phyloP scores from a whole-genome alignment of 35 echinoderm and acorn worm genomes.

The Eucidaris tribuloides region DNA sequence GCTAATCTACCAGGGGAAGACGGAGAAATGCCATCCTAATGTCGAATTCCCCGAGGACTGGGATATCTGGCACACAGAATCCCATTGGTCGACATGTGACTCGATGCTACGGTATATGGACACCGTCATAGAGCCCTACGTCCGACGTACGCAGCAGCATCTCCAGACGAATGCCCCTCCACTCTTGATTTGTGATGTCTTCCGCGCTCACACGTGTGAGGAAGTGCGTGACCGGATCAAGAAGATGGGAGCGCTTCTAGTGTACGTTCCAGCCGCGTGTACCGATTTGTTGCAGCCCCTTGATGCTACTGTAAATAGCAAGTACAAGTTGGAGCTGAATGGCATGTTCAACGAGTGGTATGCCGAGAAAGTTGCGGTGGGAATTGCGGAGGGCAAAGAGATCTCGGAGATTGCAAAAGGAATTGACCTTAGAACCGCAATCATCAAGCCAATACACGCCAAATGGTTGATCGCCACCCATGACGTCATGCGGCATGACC shows the following conservation, averaged over 20 bases:
- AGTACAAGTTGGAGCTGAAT: conserved; percentile 7
- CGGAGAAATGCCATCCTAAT: conserved; percentile 36
- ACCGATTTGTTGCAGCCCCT: conserved; percentile 34
- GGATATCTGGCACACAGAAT: conserved; percentile 38
- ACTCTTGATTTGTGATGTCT: conserved; percentile 48
- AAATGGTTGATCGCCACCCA: conserved; percentile 19
- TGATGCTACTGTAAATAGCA: conserved; percentile 10
- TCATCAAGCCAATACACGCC: conserved; percentile 27
- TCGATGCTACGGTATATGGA: conserved; percentile 41
- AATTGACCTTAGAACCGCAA: neutral
- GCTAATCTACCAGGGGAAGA: conserved; percentile 54
- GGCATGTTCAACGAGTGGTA: conserved; percentile 19
- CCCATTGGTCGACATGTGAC: conserved; percentile 17
- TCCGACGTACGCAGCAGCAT: neutral
- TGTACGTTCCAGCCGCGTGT: conserved; percentile 24
- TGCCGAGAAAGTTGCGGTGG: neutral
- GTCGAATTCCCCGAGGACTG: conserved; percentile 32
- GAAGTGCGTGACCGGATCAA: conserved; percentile 15
- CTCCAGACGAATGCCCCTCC: neutral
- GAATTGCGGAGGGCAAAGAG: neutral
- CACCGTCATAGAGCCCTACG: conserved; percentile 31
- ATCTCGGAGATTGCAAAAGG: neutral
- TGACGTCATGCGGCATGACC: conserved; percentile 6
- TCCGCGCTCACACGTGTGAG: neutral
- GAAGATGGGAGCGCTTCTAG: neutral